phyloP scores from a whole-genome alignment of 2,888 invertebrate genomes.

The Boloria selene region DNA sequence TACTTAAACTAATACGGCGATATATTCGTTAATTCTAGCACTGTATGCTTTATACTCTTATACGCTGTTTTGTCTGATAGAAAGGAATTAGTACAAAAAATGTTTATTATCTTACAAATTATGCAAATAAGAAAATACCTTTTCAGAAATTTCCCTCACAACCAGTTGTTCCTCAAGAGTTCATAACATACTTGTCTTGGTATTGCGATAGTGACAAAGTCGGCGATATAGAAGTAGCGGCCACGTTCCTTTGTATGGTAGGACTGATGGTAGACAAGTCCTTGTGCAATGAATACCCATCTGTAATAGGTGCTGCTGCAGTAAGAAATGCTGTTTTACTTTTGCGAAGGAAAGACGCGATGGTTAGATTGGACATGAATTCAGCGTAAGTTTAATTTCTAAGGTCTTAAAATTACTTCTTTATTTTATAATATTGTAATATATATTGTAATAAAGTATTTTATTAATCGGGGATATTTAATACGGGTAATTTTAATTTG shows the following conservation, averaged over 20 bases:
- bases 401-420: no score
- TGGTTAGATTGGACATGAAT: constrained; percentile 48
- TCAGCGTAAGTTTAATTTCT: constrained; percentile 53
- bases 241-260: constrained; percentile 63
- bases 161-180: constrained; percentile 66
- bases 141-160: constrained; percentile 61
- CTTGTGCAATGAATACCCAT: constrained; percentile 57
- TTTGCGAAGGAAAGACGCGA: constrained; percentile 49
- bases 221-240: constrained; percentile 60
- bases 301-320: constrained; percentile 61
- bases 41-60: neutral
- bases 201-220: constrained; percentile 52
- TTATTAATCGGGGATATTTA: neutral
- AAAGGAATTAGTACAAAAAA: neutral
- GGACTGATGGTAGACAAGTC: constrained; percentile 58
- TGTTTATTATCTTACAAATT: neutral
- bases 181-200: constrained; percentile 63
- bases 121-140: neutral
- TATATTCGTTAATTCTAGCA: neutral
- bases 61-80: no score
- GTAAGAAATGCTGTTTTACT: constrained; percentile 58
- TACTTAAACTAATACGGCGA: neutral
- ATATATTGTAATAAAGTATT: no score
- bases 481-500: no score
- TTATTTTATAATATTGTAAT: no score